Evolutionary conservation across 2,888 invertebrate genomes (phyloP).

Genomic region (Philaethria dido): DNA sequence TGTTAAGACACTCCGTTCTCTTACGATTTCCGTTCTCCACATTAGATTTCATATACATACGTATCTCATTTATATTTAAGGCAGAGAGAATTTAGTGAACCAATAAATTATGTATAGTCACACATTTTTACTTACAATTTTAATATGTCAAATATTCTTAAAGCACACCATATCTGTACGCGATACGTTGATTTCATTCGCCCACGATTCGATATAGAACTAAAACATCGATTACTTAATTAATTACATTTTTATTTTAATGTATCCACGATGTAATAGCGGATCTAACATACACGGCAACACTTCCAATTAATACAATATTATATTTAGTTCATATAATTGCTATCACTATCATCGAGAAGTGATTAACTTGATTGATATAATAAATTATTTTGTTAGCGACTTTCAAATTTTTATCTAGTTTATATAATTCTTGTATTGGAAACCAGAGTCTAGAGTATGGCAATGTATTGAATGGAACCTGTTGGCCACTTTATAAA

Average conservation of each 20-base stretch:
- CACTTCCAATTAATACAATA: conserved; percentile 37
- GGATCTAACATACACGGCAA: conserved; percentile 37
- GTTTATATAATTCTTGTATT: conserved; percentile 26
- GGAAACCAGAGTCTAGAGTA: neutral
- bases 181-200: conserved; percentile 41
- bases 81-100: too few species aligned
- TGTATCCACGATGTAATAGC: conserved; percentile 42
- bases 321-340: conserved; percentile 20
- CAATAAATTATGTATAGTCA: neutral
- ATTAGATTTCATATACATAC: too few species aligned
- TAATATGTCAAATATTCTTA: neutral
- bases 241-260: conserved; percentile 53
- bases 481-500: conserved; percentile 4
- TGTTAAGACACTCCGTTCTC: too few species aligned
- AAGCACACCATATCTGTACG: conserved; percentile 30
- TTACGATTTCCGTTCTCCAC: too few species aligned
- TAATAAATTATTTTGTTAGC: conserved; percentile 29
- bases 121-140: neutral
- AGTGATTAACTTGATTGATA: conserved; percentile 28
- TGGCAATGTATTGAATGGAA: neutral
- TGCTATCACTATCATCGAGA: conserved; percentile 6
- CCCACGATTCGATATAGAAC: conserved; percentile 52
- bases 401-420: conserved; percentile 20
- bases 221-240: conserved; percentile 58
- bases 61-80: too few species aligned